Conservation (phyloP, 2,797 vertebrate genomes). For the Rhynchonycteris naso region DNA sequence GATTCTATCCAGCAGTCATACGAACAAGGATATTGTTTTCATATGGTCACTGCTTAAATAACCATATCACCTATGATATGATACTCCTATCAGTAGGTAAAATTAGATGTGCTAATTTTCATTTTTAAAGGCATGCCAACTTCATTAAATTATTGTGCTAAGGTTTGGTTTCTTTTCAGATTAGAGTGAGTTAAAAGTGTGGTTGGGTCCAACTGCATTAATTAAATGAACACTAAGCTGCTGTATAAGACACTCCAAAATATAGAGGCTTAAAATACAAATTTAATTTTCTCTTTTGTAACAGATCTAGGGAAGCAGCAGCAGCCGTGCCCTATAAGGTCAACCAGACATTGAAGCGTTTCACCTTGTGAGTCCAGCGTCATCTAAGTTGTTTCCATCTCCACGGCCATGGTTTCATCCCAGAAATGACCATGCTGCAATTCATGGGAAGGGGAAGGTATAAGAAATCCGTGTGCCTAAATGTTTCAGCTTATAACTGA, state of each 20-base stretch:
- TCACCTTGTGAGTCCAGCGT: neutral
- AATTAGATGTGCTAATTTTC: neutral
- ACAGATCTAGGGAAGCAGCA: neutral
- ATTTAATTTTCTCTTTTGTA: neutral
- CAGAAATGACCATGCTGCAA: neutral
- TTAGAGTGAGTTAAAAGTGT: neutral
- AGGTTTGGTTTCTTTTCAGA: neutral
- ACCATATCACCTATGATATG: neutral
- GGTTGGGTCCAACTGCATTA: neutral
- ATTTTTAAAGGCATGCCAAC: neutral
- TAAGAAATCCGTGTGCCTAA: neutral
- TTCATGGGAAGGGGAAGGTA: neutral
- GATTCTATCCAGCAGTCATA: neutral
- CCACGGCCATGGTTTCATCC: neutral
- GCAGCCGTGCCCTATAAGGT: neutral
- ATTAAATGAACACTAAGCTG: neutral
- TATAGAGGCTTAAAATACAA: neutral
- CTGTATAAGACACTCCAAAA: constrained; percentile 30
- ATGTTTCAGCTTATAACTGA: neutral
- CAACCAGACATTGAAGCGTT: neutral
- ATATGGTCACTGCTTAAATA: neutral
- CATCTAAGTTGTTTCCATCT: neutral
- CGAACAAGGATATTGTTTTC: neutral
- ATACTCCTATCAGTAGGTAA: neutral
- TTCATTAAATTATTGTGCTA: neutral